phyloP scores from a whole-genome alignment of 2,888 invertebrate genomes.

The Stenodema calcarata region DNA sequence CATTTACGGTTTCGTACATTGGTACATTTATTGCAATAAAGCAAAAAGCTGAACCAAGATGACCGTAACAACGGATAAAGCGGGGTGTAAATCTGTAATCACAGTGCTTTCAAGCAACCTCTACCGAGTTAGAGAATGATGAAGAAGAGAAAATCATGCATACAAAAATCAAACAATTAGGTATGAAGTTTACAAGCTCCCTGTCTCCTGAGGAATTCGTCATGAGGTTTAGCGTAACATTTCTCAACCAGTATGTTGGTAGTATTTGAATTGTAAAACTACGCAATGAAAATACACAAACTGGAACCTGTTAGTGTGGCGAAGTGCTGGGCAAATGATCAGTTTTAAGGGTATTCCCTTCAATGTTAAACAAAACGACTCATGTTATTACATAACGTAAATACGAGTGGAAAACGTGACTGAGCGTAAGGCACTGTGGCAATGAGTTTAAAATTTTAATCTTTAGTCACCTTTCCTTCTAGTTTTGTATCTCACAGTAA shows the following conservation, averaged over 20 bases:
- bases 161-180: background rate
- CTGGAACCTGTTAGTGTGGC: background rate
- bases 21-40: too few species aligned
- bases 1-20: too few species aligned
- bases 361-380: background rate
- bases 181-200: background rate
- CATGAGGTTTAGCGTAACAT: background rate
- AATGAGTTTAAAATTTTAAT: background rate
- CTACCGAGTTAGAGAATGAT: background rate
- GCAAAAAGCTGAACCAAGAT: too few species aligned
- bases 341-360: background rate
- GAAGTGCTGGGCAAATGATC: slow-evolving; percentile 5
- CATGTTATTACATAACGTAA: background rate
- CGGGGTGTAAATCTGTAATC: too few species aligned
- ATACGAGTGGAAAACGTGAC: background rate
- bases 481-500: slow-evolving; percentile 89
- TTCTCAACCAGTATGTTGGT: background rate
- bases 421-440: background rate
- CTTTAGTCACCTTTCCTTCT: slow-evolving; percentile 75
- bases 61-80: too few species aligned
- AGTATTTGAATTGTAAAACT: background rate
- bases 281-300: slow-evolving; percentile 7
- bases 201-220: background rate
- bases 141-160: background rate
- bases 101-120: background rate